These are phyloP conservation scores for Mythimna ferrago DNA, from an alignment of 2,888 invertebrate species.

Conservation along the genomic window DNA sequence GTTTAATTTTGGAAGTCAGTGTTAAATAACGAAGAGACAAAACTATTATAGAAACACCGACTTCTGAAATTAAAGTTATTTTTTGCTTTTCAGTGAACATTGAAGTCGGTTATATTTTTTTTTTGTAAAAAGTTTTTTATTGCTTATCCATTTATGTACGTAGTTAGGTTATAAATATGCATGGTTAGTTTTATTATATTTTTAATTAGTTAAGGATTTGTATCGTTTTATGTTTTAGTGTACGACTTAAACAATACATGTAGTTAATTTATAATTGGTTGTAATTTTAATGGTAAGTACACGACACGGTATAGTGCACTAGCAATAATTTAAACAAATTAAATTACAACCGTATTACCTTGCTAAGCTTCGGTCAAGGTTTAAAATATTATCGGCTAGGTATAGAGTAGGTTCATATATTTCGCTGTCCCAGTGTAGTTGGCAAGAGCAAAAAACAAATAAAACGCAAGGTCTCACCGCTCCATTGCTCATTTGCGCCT, in stretches of 20 bases:
- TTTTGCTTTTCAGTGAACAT: too few species aligned
- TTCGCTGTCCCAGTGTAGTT: slow-evolving; percentile 27
- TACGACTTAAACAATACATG: neutral
- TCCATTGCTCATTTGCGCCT: slow-evolving; percentile 38
- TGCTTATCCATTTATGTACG: too few species aligned
- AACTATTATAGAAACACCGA: too few species aligned
- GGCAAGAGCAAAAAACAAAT: slow-evolving; percentile 60
- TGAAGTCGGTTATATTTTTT: too few species aligned
- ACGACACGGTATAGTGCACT: neutral
- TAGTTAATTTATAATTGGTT: neutral
- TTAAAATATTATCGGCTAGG: slow-evolving; percentile 16
- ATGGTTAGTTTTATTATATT: too few species aligned
- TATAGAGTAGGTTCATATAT: slow-evolving; percentile 16
- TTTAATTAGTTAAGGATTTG: too few species aligned
- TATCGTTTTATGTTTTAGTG: neutral
- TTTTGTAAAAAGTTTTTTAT: too few species aligned
- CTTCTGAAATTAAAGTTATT: too few species aligned
- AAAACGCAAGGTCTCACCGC: slow-evolving; percentile 66
- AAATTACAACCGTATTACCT: slow-evolving; percentile 22
- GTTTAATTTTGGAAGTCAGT: too few species aligned
- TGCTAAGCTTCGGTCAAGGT: slow-evolving; percentile 43
- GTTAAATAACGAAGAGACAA: too few species aligned
- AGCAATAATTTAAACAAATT: neutral
- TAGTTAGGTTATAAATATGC: too few species aligned
- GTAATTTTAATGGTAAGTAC: neutral